Conservation (phyloP, 2,113 vertebrate genomes). For the Bothrops jararaca region DNA sequence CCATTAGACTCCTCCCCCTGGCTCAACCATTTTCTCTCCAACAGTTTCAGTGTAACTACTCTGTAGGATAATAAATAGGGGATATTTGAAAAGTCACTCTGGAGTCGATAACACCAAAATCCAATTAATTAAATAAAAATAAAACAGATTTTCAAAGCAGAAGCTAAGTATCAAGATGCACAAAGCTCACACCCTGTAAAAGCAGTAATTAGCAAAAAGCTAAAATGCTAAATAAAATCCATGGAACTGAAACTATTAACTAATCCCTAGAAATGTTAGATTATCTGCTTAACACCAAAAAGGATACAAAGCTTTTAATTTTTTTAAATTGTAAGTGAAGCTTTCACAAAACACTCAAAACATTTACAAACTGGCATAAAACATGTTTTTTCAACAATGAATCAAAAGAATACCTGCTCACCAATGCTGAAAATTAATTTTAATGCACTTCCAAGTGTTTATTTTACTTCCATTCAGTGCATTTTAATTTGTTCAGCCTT, state of each 20-base stretch:
- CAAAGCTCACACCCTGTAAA: not conserved
- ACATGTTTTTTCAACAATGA: not conserved
- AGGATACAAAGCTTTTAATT: not conserved
- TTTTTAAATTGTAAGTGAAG: not conserved
- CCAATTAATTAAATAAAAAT: not conserved
- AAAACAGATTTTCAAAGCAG: constrained; percentile 3
- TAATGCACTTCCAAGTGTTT: constrained; percentile 9
- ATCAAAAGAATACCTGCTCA: not conserved
- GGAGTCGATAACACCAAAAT: not conserved
- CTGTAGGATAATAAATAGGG: not conserved
- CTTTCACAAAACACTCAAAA: constrained; percentile 13
- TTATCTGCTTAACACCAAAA: constrained; percentile 11
- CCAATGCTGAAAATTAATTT: not conserved
- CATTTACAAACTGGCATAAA: not conserved
- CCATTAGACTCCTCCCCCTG: too few species aligned
- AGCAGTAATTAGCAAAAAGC: constrained; percentile 4
- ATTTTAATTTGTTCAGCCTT: constrained; percentile 25
- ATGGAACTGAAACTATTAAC: constrained; percentile 12
- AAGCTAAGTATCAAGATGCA: not conserved
- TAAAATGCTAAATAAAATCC: constrained; percentile 1
- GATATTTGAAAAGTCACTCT: not conserved
- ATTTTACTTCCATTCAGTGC: constrained; percentile 5
- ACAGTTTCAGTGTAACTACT: not conserved
- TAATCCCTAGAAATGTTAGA: constrained; percentile 7
- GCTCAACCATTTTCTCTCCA: too few species aligned